phyloP scores from a whole-genome alignment of 2,888 invertebrate species.

The Conus canariensis region DNA sequence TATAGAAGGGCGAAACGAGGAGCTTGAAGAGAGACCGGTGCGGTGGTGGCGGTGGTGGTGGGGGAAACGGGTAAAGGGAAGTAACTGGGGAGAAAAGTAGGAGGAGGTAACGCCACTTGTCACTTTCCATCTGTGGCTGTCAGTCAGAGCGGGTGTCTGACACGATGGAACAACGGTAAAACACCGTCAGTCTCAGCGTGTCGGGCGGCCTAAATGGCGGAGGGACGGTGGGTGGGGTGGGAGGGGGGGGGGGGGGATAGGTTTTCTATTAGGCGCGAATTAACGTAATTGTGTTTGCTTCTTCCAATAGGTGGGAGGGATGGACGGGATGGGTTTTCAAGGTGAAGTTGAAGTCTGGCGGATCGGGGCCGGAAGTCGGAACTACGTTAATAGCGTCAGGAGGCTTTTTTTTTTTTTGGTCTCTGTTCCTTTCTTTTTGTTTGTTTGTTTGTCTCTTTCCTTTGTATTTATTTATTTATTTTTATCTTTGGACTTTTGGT shows the following conservation, averaged over 20 bases:
- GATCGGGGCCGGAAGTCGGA: too few species aligned
- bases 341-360: too few species aligned
- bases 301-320: not conserved
- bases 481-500: too few species aligned
- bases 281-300: not conserved
- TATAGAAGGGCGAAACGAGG: not conserved
- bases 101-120: slow-evolving; percentile 4
- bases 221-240: not conserved
- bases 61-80: not conserved
- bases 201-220: too few species aligned
- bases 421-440: too few species aligned
- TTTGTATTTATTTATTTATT: too few species aligned
- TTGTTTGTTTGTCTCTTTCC: too few species aligned
- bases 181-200: not conserved
- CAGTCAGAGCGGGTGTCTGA: not conserved
- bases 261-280: not conserved
- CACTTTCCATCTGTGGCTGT: not conserved
- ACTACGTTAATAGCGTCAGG: too few species aligned
- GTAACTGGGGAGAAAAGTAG: not conserved
- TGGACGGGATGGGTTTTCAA: not conserved
- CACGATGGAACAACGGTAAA: not conserved
- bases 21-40: not conserved
- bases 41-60: not conserved
- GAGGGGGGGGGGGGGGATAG: not conserved
- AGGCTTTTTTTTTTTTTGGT: too few species aligned